Evolutionary conservation across 1,140 invertebrate genomes (phyloP), one percentile per base, ranked within the genome.

Genomic region (Drosophila nigrodunni): DNA sequence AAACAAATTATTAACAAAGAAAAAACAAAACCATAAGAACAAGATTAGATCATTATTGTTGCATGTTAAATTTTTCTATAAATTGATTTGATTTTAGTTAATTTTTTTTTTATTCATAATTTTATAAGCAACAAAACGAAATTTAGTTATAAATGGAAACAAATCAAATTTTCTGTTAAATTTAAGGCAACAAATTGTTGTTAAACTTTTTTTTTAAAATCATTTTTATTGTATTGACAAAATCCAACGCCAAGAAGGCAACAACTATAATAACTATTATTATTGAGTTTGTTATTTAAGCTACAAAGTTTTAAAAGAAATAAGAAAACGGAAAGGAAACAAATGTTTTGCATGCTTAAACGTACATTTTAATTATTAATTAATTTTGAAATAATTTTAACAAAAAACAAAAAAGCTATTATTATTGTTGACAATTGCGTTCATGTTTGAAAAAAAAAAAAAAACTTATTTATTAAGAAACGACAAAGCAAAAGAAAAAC

Each of bases 161-260:
- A 35, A 57, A 50, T 58, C 62, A 37, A 34, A 59, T 44, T 44
- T 44, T 59, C 30, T 67, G 62, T 67, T 69, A 55, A 41, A n/a
- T 66, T 72, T 66, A 66, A 62, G 74, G 34, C 34, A 58, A 44
- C 39, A 21, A 49, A 34, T 77, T 58, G 57, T 54, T 69, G 39
- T 49, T 59, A 44, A 41, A 50, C 21, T 61, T 50, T 85, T 50
- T 85, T 83, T 83, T 77, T 30, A 30, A 30, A 30, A 30, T 15
- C 3, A 30, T 50, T 85, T 83, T 83, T 77, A 85, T 81, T 81
- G 43, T 67, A 77, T 73, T 85, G 81, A 85, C 81, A 85, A 85
- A 70, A 30, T 60, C 39, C 49, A 67, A 21, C 46, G 61, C 50
- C 66, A 74, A 49, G 60, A 82, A 74, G 57, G 70, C 62, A 58